Percentiles rank a stretch among this genome's conserved stretches.
Evolutionary conservation across 2,888 invertebrate genomes (phyloP).

Genomic region (Xanthia togata): DNA sequence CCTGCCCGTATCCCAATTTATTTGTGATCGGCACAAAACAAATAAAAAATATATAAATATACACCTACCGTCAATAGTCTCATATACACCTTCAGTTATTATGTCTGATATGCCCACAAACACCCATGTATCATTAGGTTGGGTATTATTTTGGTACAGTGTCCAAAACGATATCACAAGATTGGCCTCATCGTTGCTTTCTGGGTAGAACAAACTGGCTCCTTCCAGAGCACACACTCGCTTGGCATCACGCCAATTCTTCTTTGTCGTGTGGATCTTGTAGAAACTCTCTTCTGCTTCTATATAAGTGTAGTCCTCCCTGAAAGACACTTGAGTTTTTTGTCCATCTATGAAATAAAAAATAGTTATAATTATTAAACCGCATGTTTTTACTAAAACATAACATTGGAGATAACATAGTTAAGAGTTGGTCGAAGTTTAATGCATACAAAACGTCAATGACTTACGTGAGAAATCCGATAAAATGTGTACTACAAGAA

Average conservation of each 20-base stretch:
- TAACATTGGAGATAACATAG: neutral
- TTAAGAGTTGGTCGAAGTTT: too few relatives aligned
- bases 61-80: constrained; percentile 73
- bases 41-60: too few relatives aligned
- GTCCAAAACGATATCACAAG: constrained; percentile 14
- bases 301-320: constrained; percentile 11
- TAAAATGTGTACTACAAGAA: too few relatives aligned
- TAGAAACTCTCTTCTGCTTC: neutral
- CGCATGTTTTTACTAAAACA: neutral
- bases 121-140: neutral
- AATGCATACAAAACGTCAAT: too few relatives aligned
- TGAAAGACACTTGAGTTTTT: neutral
- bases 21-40: neutral
- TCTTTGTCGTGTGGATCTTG: neutral
- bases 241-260: constrained; percentile 17
- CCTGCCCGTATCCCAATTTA: neutral
- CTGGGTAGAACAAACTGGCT: constrained; percentile 22
- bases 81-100: constrained; percentile 75
- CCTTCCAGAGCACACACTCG: constrained; percentile 14
- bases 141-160: neutral
- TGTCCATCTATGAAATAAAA: constrained; percentile 10
- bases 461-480: too few relatives aligned
- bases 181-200: neutral
- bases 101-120: constrained; percentile 44
- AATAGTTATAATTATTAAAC: neutral